Evolutionary conservation across 2,888 invertebrate genomes (phyloP).

Genomic region (Dasypolia templi): DNA sequence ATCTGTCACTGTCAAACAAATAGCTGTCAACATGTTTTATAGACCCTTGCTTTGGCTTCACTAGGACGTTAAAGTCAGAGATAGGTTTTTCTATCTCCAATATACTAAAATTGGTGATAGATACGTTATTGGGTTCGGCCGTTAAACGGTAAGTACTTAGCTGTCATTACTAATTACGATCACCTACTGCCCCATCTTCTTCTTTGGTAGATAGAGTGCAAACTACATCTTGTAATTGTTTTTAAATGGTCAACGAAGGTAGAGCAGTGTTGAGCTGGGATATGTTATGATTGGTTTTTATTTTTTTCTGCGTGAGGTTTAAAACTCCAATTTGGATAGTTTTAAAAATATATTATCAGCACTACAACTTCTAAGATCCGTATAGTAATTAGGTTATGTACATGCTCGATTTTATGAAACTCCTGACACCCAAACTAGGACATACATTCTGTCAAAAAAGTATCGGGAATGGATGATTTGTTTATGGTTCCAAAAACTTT

Average conservation of each 20-base stretch:
- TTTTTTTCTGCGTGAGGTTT: neutral
- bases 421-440: neutral
- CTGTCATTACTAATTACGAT: slow-evolving; percentile 15
- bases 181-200: slow-evolving; percentile 1
- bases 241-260: neutral
- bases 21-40: no score
- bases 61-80: no score
- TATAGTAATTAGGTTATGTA: neutral
- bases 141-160: slow-evolving; percentile 14
- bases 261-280: neutral
- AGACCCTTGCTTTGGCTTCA: no score
- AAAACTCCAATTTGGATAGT: neutral
- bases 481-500: no score
- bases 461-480: no score
- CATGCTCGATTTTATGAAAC: neutral
- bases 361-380: neutral
- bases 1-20: no score
- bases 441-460: no score
- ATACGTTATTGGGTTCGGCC: no score
- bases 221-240: neutral
- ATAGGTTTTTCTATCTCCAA: no score
- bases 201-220: neutral
- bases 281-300: neutral
- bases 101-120: no score
- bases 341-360: neutral